Conservation (phyloP, 2,113 vertebrate genomes). For the Chloroceryle aenea region DNA sequence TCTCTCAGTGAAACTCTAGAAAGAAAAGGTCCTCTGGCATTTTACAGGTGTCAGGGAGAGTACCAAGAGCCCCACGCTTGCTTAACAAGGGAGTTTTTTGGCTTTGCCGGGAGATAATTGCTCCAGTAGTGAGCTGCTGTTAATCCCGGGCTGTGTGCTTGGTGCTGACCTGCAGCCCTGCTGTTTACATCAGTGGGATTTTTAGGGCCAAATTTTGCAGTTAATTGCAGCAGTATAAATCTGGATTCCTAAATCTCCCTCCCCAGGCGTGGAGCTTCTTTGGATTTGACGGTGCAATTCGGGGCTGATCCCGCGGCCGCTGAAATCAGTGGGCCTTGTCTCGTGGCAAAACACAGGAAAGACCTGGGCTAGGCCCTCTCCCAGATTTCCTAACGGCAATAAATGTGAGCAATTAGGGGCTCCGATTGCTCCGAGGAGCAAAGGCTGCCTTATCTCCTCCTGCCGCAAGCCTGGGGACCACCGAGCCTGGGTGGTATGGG, state of each 20-base stretch:
- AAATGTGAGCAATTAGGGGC: conserved; percentile 37
- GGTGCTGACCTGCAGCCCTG: conserved; percentile 49
- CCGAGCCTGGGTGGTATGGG: background rate
- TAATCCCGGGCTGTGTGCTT: conserved; percentile 43
- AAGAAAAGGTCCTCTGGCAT: background rate
- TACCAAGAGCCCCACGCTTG: background rate
- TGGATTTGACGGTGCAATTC: background rate
- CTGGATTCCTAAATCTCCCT: background rate
- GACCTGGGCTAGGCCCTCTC: background rate
- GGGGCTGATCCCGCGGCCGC: background rate
- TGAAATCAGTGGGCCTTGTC: background rate
- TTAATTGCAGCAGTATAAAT: conserved; percentile 4
- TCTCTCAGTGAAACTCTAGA: background rate
- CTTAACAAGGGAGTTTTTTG: background rate
- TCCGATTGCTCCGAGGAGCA: background rate
- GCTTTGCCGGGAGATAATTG: conserved; percentile 52
- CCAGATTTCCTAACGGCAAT: conserved; percentile 2
- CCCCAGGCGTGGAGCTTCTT: background rate
- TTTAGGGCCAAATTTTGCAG: conserved; percentile 50
- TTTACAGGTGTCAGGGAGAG: conserved; percentile 24
- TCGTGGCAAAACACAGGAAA: background rate
- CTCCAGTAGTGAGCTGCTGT: conserved; percentile 10
- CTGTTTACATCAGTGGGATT: conserved; percentile 45
- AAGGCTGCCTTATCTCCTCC: background rate
- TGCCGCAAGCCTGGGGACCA: background rate